These are phyloP conservation scores for Rhabdomys dilectus DNA, from an alignment of 2,113 vertebrate genomes.

Conservation along the genomic window DNA sequence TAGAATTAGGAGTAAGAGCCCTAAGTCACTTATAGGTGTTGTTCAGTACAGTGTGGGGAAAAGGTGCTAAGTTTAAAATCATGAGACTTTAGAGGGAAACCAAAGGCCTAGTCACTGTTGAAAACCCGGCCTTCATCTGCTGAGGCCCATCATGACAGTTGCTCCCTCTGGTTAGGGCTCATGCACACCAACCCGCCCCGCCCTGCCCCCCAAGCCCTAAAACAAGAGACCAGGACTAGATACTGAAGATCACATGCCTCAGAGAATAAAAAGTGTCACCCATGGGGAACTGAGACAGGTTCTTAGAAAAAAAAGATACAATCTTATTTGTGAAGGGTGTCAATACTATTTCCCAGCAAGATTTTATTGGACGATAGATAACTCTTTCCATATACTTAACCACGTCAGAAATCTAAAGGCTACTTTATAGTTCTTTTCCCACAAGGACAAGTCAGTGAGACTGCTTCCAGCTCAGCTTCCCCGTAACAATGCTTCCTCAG, in stretches of 20 bases:
- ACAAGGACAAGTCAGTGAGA: not conserved
- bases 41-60: not conserved
- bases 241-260: not conserved
- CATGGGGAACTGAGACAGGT: not conserved
- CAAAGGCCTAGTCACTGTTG: not conserved
- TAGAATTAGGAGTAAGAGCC: not conserved
- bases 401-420: not conserved
- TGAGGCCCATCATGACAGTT: not conserved
- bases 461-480: not conserved
- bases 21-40: not conserved
- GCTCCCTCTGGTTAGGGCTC: too few species aligned
- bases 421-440: not conserved
- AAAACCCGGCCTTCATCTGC: not conserved
- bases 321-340: not conserved
- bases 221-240: not conserved
- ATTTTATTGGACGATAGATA: not conserved
- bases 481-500: not conserved
- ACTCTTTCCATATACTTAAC: not conserved
- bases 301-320: not conserved
- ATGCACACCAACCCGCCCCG: not conserved
- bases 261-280: not conserved
- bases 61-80: not conserved
- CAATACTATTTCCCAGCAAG: not conserved
- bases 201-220: not conserved
- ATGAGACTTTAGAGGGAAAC: not conserved